phyloP scores from a whole-genome alignment of 2,797 vertebrate genomes.

The Enteromius mattozi region DNA sequence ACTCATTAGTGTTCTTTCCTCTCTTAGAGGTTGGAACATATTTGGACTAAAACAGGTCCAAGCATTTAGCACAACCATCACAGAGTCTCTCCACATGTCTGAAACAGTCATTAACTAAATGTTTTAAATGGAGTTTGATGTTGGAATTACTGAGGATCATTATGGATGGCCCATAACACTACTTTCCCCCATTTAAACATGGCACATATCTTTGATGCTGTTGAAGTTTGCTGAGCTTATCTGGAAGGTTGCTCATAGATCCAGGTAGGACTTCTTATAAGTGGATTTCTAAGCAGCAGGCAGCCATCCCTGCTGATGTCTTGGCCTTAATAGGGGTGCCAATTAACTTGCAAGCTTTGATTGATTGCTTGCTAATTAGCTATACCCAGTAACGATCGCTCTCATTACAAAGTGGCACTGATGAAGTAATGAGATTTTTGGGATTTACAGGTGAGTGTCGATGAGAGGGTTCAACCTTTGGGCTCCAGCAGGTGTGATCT shows the following conservation, averaged over 20 bases:
- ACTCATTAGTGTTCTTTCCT: conserved; percentile 23
- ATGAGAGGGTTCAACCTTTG: conserved; percentile 55
- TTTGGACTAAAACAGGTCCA: conserved; percentile 11
- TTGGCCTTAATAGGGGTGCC: conserved; percentile 62
- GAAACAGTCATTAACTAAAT: conserved; percentile 24
- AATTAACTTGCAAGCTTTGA: conserved; percentile 60
- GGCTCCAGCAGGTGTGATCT: conserved; percentile 68
- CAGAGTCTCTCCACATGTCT: not conserved
- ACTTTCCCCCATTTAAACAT: conserved; percentile 20
- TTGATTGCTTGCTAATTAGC: conserved; percentile 65
- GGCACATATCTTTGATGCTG: conserved; percentile 30
- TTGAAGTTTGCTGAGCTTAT: conserved; percentile 14
- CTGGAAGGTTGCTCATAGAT: conserved; percentile 36
- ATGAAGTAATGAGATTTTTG: conserved; percentile 60
- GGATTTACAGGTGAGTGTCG: conserved; percentile 66
- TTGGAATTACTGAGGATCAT: conserved; percentile 24
- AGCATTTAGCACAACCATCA: not conserved
- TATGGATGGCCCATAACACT: conserved; percentile 1
- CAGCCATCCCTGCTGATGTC: conserved; percentile 55
- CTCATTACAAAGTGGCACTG: conserved; percentile 47
- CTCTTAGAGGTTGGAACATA: not conserved
- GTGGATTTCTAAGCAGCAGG: conserved; percentile 49
- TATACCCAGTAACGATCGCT: conserved; percentile 57
- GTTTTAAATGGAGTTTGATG: conserved; percentile 27
- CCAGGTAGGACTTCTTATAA: conserved; percentile 46